These are phyloP conservation scores for Astyanax mexicanus DNA, from an alignment of 2,797 vertebrate genomes.

Conservation along the genomic window DNA sequence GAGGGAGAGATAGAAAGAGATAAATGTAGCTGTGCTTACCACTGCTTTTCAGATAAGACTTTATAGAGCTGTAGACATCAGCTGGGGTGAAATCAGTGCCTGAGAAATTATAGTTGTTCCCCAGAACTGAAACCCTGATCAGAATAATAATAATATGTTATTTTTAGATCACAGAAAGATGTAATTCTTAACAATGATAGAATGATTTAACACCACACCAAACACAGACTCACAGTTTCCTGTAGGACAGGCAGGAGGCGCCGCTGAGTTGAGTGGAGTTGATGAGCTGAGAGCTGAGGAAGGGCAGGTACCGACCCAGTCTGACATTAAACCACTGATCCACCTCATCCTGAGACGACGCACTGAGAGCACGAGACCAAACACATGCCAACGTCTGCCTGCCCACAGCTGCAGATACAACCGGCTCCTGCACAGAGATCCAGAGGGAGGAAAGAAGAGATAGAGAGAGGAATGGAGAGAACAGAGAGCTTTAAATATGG, in stretches of 20 bases:
- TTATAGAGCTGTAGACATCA: conserved; percentile 70
- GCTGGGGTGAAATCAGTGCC: conserved; percentile 60
- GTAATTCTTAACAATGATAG: background rate
- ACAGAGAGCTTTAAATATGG: background rate
- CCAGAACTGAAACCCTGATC: conserved; percentile 67
- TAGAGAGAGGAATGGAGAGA: no score
- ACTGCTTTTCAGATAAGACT: conserved; percentile 55
- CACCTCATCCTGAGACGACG: conserved; percentile 57
- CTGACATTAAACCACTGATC: conserved; percentile 65
- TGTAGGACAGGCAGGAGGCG: conserved; percentile 68
- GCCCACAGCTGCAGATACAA: conserved; percentile 60
- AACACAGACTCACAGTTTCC: conserved; percentile 63
- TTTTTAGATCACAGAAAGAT: background rate
- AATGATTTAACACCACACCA: background rate
- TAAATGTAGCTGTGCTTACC: conserved; percentile 52
- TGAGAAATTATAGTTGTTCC: conserved; percentile 66
- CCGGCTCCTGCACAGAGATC: conserved; percentile 62
- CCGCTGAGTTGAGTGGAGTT: conserved; percentile 48
- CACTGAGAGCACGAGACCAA: conserved; percentile 69
- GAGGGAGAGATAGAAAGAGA: background rate
- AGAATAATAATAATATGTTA: background rate
- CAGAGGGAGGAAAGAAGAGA: background rate
- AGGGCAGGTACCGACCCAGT: conserved; percentile 40
- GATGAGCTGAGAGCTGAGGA: no score
- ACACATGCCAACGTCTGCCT: conserved; percentile 65